Evolutionary conservation across 1,140 invertebrate genomes (phyloP).

Genomic region (Sarcophaga peregrina): DNA sequence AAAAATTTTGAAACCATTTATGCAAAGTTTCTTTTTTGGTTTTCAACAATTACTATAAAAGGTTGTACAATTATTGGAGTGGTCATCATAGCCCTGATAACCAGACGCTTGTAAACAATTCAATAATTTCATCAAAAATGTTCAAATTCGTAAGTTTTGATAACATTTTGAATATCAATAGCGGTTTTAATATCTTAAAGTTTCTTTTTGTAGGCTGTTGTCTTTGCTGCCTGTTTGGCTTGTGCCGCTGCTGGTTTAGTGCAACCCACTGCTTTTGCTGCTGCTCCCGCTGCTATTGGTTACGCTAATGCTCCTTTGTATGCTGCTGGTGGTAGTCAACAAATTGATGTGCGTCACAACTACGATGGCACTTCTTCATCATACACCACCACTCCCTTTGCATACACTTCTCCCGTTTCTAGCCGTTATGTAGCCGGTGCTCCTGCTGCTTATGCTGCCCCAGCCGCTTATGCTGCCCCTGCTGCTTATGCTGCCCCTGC

Average conservation of each 20-base stretch:
- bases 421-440: constrained; percentile 66
- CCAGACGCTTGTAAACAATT: too few relatives aligned
- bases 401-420: constrained; percentile 65
- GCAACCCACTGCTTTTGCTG: constrained; percentile 52
- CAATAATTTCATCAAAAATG: constrained; percentile 47
- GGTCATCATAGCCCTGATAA: too few relatives aligned
- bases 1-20: too few relatives aligned
- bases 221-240: constrained; percentile 56
- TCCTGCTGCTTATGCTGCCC: constrained; percentile 52
- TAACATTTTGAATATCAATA: neutral
- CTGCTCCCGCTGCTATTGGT: constrained; percentile 52
- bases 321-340: constrained; percentile 60
- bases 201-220: constrained; percentile 38
- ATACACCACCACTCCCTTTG: constrained; percentile 62
- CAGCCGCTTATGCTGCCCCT: constrained; percentile 46
- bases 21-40: too few relatives aligned
- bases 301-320: constrained; percentile 63
- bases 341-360: constrained; percentile 62
- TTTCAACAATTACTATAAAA: too few relatives aligned
- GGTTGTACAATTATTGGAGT: too few relatives aligned
- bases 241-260: constrained; percentile 56
- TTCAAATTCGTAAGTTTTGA: constrained; percentile 61
- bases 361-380: constrained; percentile 61
- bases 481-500: constrained; percentile 62
- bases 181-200: neutral